Conservation (phyloP, 2,888 invertebrate genomes). For the Lasioglossum leucozonium region DNA sequence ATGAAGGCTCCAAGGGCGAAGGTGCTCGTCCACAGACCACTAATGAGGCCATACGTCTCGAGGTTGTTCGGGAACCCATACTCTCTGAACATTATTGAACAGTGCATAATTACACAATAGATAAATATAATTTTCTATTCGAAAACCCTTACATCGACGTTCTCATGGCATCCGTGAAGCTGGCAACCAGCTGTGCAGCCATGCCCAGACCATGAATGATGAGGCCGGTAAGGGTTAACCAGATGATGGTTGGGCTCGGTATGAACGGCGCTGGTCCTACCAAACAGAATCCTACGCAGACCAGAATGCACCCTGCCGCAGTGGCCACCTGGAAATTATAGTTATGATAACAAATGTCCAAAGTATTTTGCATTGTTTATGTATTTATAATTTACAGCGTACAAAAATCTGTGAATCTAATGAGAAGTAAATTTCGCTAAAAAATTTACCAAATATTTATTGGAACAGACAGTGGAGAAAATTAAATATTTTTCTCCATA, state of each 20-base stretch:
- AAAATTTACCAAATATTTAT: too few species aligned
- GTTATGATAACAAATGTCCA: not conserved
- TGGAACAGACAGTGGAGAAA: too few species aligned
- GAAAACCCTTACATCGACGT: conserved; percentile 91
- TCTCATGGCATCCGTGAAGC: conserved; percentile 93
- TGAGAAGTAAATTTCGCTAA: too few species aligned
- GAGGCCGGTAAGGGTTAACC: conserved; percentile 89
- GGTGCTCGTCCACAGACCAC: conserved; percentile 95
- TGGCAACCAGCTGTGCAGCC: conserved; percentile 93
- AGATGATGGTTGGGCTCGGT: conserved; percentile 87
- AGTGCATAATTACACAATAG: too few species aligned
- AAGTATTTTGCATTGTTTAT: too few species aligned
- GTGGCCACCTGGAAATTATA: conserved; percentile 85
- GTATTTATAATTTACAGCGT: too few species aligned
- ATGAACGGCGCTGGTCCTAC: conserved; percentile 93
- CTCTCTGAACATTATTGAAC: conserved; percentile 85
- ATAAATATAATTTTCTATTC: too few species aligned
- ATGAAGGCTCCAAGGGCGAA: conserved; percentile 95
- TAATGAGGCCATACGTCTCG: conserved; percentile 95
- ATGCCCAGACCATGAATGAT: conserved; percentile 93
- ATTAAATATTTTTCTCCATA: too few species aligned
- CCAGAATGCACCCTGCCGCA: conserved; percentile 88
- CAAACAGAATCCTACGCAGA: conserved; percentile 89
- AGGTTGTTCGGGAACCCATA: conserved; percentile 93
- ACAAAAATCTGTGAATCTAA: too few species aligned